Evolutionary conservation across 1,140 invertebrate species (phyloP), one percentile per base, ranked within the genome.

Genomic region (Adelges cooleyi): DNA sequence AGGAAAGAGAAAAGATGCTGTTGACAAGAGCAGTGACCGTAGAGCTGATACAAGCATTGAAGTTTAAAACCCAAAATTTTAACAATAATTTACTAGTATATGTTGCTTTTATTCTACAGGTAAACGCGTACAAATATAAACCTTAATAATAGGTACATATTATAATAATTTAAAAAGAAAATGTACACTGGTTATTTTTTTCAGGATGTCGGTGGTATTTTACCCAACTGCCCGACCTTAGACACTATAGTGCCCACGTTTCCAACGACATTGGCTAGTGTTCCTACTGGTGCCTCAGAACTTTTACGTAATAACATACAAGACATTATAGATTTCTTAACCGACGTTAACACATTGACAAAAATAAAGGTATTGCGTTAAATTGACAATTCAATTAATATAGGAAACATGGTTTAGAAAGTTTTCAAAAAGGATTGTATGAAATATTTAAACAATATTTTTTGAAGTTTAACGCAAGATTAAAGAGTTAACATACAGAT

Each of bases 361-460:
- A 98, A 96, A 81, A 86, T 99, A 25, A 98, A 98, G 83, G 92
- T 94, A 76, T 71, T n/a, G n/a, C n/a, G n/a, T n/a, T n/a, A n/a
- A n/a, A n/a, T n/a, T n/a, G n/a, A n/a, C n/a, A n/a, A n/a, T n/a
- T n/a, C n/a, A n/a, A n/a, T n/a, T n/a, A n/a, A n/a, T n/a, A n/a
- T n/a, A n/a, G n/a, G n/a, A n/a, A n/a, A n/a, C n/a, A n/a, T n/a
- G n/a, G n/a, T n/a, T n/a, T n/a, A n/a, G n/a, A n/a, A n/a, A n/a
- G n/a, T n/a, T n/a, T n/a, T n/a, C n/a, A n/a, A n/a, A n/a, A n/a
- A n/a, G n/a, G n/a, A n/a, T n/a, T n/a, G n/a, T n/a, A n/a, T n/a
- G n/a, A n/a, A n/a, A n/a, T n/a, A n/a, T n/a, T n/a, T n/a, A n/a
- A n/a, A n/a, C n/a, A n/a, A n/a, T n/a, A n/a, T n/a, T n/a, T n/a